Conservation (phyloP, 2,797 vertebrate species). For the Mionectes olivaceus region DNA sequence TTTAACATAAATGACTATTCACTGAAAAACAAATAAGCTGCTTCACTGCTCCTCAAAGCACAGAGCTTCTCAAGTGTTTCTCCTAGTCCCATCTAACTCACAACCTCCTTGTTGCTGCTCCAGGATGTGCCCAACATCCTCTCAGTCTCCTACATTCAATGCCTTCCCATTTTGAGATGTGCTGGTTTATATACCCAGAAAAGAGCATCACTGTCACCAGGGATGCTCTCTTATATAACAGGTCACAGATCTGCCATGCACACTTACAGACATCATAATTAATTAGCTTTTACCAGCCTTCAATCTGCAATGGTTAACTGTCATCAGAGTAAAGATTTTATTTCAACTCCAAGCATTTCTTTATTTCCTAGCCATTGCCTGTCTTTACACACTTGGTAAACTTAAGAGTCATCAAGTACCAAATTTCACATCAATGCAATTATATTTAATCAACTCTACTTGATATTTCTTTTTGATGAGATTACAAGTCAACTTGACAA, state of each 20-base stretch:
- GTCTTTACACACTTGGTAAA: neutral
- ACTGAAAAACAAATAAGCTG: neutral
- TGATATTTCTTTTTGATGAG: constrained; percentile 58
- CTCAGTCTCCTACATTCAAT: neutral
- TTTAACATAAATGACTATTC: neutral
- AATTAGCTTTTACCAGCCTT: neutral
- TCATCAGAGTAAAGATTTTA: neutral
- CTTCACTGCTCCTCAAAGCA: neutral
- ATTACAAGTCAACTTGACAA: constrained; percentile 62
- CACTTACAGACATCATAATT: neutral
- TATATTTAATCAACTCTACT: constrained; percentile 60
- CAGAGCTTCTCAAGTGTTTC: neutral
- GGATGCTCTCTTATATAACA: neutral
- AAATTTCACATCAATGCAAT: constrained; percentile 35
- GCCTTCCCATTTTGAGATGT: neutral
- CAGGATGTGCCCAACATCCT: neutral
- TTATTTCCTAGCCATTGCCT: neutral
- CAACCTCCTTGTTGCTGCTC: neutral
- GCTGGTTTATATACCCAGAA: neutral
- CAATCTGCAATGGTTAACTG: neutral
- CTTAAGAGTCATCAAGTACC: constrained; percentile 21
- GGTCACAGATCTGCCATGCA: neutral
- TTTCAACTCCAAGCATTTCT: neutral
- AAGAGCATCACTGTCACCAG: neutral
- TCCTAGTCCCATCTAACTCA: neutral